Evolutionary conservation across 2,797 vertebrate genomes (phyloP).

Genomic region (Alcedo quadribrachys): DNA sequence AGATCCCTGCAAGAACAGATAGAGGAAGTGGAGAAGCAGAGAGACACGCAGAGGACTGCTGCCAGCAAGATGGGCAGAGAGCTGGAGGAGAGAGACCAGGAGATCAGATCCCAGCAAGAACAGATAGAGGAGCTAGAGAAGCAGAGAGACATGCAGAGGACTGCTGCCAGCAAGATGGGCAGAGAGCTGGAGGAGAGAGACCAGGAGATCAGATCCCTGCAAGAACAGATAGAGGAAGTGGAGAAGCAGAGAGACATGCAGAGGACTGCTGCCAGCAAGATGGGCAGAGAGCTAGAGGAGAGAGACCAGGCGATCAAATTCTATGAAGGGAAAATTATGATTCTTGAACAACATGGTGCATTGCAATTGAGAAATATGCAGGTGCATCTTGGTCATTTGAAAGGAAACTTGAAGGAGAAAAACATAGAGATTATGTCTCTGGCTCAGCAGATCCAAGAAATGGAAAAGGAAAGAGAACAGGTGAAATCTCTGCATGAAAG

Average conservation of each 20-base stretch:
- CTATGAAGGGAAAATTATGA: slow-evolving; percentile 39
- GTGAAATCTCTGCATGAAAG: slow-evolving; percentile 50
- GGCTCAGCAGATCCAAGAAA: slow-evolving; percentile 53
- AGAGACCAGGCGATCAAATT: background rate
- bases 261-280: background rate
- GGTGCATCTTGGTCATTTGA: slow-evolving; percentile 68
- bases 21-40: slow-evolving; percentile 48
- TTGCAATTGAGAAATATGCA: slow-evolving; percentile 41
- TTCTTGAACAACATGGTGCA: slow-evolving; percentile 11
- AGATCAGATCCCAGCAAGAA: slow-evolving; percentile 43
- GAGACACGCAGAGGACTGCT: background rate
- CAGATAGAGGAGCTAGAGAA: slow-evolving; percentile 60
- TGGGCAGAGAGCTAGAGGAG: slow-evolving; percentile 64
- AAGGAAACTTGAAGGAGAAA: slow-evolving; percentile 66
- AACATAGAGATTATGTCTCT: slow-evolving; percentile 64
- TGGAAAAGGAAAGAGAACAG: slow-evolving; percentile 38
- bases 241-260: slow-evolving; percentile 51
- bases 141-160: slow-evolving; percentile 26
- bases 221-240: slow-evolving; percentile 39
- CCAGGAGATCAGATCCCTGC: slow-evolving; percentile 44
- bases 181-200: slow-evolving; percentile 28
- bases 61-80: slow-evolving; percentile 39
- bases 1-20: slow-evolving; percentile 61
- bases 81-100: slow-evolving; percentile 34
- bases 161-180: slow-evolving; percentile 2